Evolutionary conservation across 2,797 vertebrate genomes (phyloP).

Genomic region (Gymnothorax reevesii): DNA sequence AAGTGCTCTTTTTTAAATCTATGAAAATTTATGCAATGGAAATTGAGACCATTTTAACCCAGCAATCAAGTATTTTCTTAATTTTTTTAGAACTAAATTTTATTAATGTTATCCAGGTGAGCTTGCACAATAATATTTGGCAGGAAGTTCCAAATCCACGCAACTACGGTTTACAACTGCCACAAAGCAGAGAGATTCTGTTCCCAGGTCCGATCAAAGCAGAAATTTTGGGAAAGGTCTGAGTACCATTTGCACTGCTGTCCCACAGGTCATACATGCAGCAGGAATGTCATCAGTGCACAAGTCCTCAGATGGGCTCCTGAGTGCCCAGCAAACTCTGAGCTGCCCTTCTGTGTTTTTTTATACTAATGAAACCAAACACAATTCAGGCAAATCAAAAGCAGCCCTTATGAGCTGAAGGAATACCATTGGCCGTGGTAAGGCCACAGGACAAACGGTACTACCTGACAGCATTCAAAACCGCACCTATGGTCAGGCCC

Average conservation of each 20-base stretch:
- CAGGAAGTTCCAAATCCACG: background rate
- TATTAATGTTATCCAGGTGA: too few relatives aligned
- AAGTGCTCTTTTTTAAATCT: too few relatives aligned
- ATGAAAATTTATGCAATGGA: too few relatives aligned
- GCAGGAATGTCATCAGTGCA: background rate
- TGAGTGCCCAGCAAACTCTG: background rate
- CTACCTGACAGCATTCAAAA: too few relatives aligned
- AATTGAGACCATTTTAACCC: too few relatives aligned
- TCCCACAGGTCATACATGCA: background rate
- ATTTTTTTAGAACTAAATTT: too few relatives aligned
- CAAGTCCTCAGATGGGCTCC: too few relatives aligned
- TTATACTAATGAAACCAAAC: background rate
- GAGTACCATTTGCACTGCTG: background rate
- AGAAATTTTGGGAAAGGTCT: background rate
- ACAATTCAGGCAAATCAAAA: too few relatives aligned
- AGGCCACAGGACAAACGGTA: background rate
- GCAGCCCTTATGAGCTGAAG: background rate
- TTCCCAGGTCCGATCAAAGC: background rate
- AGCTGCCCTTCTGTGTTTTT: background rate
- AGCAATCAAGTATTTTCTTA: too few relatives aligned
- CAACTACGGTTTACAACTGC: background rate
- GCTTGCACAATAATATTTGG: too few relatives aligned
- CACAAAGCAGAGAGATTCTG: background rate
- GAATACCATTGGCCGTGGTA: background rate
- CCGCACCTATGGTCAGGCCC: too few relatives aligned